Evolutionary conservation across 1,140 invertebrate genomes (phyloP).

Genomic region (Andrena cerasifolii): DNA sequence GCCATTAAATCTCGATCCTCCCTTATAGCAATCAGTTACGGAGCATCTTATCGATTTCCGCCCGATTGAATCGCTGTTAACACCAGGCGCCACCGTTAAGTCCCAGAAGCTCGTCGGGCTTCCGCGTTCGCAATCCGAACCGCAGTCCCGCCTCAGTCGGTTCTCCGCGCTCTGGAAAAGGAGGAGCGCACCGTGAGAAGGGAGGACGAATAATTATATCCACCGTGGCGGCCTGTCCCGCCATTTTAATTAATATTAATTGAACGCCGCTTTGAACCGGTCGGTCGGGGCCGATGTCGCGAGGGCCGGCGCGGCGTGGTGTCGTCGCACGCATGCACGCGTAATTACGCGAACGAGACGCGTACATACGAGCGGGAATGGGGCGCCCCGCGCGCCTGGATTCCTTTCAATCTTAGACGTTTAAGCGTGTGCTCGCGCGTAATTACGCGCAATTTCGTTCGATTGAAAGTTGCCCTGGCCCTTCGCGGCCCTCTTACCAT

Average conservation of each 20-base stretch:
- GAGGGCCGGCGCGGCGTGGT: slow-evolving; percentile 17
- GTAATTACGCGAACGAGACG: slow-evolving; percentile 66
- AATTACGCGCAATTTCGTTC: slow-evolving; percentile 74
- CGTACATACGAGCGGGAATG: slow-evolving; percentile 16
- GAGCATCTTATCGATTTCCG: no score
- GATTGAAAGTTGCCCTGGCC: slow-evolving; percentile 63
- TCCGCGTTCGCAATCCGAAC: neutral
- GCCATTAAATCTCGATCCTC: no score
- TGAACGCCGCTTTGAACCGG: slow-evolving; percentile 63
- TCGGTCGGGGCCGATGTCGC: slow-evolving; percentile 57
- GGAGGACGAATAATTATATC: slow-evolving; percentile 59
- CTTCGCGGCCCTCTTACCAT: neutral
- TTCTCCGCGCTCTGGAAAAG: neutral
- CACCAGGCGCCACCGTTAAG: neutral
- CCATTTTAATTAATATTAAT: slow-evolving; percentile 78
- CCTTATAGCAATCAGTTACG: no score
- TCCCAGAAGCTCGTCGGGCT: neutral
- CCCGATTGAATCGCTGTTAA: no score
- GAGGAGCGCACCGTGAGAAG: neutral
- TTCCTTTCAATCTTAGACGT: slow-evolving; percentile 71
- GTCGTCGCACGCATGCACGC: slow-evolving; percentile 59
- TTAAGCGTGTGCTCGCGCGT: slow-evolving; percentile 62
- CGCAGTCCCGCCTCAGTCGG: neutral
- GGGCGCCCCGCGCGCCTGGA: slow-evolving; percentile 40
- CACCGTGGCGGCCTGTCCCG: slow-evolving; percentile 28